These are phyloP conservation scores for Hyperopisus bebe DNA, from an alignment of 2,113 vertebrate species.

Conservation along the genomic window DNA sequence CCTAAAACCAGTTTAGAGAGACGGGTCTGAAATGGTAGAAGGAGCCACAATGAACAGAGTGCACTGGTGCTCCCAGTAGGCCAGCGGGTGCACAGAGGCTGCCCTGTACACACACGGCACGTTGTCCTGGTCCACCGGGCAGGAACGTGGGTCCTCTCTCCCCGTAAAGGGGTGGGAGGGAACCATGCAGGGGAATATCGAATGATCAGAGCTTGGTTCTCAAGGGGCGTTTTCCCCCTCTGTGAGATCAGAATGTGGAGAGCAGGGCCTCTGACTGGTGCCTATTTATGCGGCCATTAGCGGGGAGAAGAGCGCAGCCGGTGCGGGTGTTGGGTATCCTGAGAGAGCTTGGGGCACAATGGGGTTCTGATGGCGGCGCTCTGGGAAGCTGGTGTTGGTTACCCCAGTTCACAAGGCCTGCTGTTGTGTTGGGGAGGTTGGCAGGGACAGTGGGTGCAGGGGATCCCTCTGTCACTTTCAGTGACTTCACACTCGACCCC, in stretches of 20 bases:
- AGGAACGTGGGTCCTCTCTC: conserved; percentile 45
- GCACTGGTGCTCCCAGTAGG: conserved; percentile 28
- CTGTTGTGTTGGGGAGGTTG: conserved; percentile 35
- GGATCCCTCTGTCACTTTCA: conserved; percentile 36
- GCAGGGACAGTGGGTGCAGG: conserved; percentile 35
- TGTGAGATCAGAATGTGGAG: conserved; percentile 43
- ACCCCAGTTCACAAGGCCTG: conserved; percentile 54
- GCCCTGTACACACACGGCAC: conserved; percentile 32
- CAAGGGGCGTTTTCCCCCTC: conserved; percentile 55
- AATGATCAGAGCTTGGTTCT: conserved; percentile 45
- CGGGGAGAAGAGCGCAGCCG: conserved; percentile 28
- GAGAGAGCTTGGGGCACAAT: conserved; percentile 63
- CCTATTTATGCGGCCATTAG: conserved; percentile 22
- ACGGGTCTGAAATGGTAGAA: background rate
- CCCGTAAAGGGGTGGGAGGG: conserved; percentile 41
- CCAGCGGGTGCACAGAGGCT: conserved; percentile 32
- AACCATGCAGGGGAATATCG: conserved; percentile 46
- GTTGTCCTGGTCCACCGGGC: conserved; percentile 42
- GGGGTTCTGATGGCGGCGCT: conserved; percentile 55
- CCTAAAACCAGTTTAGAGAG: background rate
- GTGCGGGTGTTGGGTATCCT: conserved; percentile 62
- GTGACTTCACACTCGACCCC: conserved; percentile 30
- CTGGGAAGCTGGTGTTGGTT: conserved; percentile 52
- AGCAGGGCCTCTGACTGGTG: conserved; percentile 50
- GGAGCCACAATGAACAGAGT: background rate